Evolutionary conservation across 2,888 invertebrate genomes (phyloP), one percentile per base, ranked within the genome.

Genomic region (Eurytoma californica): DNA sequence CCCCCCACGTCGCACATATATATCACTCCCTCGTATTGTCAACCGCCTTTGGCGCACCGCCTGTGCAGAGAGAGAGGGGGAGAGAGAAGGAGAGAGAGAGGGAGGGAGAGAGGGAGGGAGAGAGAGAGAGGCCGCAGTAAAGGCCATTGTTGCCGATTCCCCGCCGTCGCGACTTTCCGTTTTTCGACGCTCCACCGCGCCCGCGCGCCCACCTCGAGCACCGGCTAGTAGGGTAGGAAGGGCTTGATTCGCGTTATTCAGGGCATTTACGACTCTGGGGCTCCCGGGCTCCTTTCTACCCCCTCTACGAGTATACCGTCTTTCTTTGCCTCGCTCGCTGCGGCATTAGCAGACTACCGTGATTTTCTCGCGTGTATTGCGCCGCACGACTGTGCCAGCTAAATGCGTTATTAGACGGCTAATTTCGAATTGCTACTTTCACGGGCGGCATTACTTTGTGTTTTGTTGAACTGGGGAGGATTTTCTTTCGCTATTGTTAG

Each of bases 191-290:
- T 72, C 72, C 61, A 72, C 18, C 55, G 39, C 39, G 39, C 7
- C 39, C 7, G 39, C 7, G 39, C 39, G 39, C 39, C 39, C 39
- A 57, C 65, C 58, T 58, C 49, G 57, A 69, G 61, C 51, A 63
- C n/a, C n/a, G 16, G 20, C 39, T 16, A 16, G 14, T 72, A 3
- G 9, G 39, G 16, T 4, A 12, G 39, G 58, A 13, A 53, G 4
- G 18, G 53, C 61, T 61, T 72, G 72, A 75, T 80, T 80, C 57
- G 47, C 72, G 30, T 69, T 47, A 79, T 79, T 75, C 66, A 60
- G 58, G 28, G 30, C 16, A 70, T 79, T 79, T 79, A 72, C 74
- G 66, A 74, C 79, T 70, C 57, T 65, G 3, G 39, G n/a, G n/a
- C n/a, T 13, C 1, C 9, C 60, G 13, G 13, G 60, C 60, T 13